Evolutionary conservation across 2,888 invertebrate genomes (phyloP), one percentile per base, ranked within the genome.

Genomic region (Thelaira solivaga): DNA sequence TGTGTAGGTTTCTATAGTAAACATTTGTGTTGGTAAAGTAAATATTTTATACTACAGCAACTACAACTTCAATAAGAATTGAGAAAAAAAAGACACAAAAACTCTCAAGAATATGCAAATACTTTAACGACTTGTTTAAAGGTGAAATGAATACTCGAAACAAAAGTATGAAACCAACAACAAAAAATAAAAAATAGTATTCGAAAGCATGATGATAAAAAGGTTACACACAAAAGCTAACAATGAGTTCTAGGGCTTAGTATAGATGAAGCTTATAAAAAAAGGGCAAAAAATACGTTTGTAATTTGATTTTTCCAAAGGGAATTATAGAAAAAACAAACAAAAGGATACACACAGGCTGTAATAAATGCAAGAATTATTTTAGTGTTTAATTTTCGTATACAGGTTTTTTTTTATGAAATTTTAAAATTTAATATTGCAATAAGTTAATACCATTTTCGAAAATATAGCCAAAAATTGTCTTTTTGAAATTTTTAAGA

Each of bases 41-140:
- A 65, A 55, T 69, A 59, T 22, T 47, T 59, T 8, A 47, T 45
- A 36, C n/a, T n/a, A n/a, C 11, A 71, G 55, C 34, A 55, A 51
- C 11, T 41, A 49, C 1, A 59, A 29, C 29, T 39, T 7, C 22
- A 69, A 18, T n/a, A 41, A 24, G 22, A 3, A 31, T 6, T 41
- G 16, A n/a, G 53, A 34, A 75, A 71, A 71, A 62, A n/a, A n/a
- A n/a, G n/a, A n/a, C 77, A 55, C 76, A 82, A 61, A 64, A 69
- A 57, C 68, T 53, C 67, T 82, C 83, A 83, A 83, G 86, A 84
- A 85, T 85, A 86, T 85, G 85, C 85, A 86, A 85, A 85, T 85
- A 86, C 85, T 86, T 85, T 83, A 85, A 85, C 83, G 86, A 86
- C 85, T 86, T 85, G n/a, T 86, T 86, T 86, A 86, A 86, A 86